Evolutionary conservation across 2,113 vertebrate genomes (phyloP).

Genomic region (Pluvianellus socialis): DNA sequence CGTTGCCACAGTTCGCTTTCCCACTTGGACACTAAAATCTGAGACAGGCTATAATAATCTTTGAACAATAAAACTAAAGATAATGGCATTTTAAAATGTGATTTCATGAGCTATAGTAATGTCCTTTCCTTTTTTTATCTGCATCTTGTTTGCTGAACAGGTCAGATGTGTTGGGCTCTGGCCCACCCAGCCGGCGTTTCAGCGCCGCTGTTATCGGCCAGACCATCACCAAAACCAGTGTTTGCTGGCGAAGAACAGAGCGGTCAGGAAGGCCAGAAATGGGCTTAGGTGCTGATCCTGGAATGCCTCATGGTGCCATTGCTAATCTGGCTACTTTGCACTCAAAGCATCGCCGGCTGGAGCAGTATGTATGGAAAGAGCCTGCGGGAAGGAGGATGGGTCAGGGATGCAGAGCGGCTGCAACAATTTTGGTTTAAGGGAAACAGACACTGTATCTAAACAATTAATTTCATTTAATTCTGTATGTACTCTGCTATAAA

Average conservation of each 20-base stretch:
- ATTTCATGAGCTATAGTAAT: background rate
- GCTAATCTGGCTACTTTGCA: background rate
- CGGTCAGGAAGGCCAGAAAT: background rate
- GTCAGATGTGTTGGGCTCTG: background rate
- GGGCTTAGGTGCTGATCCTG: background rate
- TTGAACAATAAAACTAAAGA: background rate
- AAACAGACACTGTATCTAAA: background rate
- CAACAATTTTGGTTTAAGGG: background rate
- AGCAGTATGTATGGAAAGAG: accelerated
- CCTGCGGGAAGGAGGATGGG: too few species aligned
- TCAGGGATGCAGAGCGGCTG: background rate
- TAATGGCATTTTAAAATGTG: background rate
- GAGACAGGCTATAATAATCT: background rate
- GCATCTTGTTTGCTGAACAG: background rate
- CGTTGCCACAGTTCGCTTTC: background rate
- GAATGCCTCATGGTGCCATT: accelerated
- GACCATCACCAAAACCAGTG: accelerated
- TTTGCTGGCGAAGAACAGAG: background rate
- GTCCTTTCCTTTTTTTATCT: accelerated
- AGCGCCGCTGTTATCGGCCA: background rate
- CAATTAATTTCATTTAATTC: background rate
- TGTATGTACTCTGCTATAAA: background rate
- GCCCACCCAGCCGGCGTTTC: accelerated
- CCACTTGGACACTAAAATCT: background rate
- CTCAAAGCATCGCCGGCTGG: background rate